phyloP scores from a whole-genome alignment of 1,140 invertebrate species.

The Oncopeltus fasciatus region DNA sequence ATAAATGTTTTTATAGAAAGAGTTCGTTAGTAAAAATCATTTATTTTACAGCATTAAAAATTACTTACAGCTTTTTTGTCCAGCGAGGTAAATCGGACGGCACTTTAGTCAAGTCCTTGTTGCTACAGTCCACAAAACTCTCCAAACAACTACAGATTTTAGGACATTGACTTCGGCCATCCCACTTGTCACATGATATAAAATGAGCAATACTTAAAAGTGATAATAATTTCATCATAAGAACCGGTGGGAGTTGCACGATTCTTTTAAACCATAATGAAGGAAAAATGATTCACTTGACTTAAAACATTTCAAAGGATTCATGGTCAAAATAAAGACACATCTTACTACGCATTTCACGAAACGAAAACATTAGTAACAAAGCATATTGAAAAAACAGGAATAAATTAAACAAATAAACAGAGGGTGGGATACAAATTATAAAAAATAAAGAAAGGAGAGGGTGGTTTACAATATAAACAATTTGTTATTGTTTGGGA shows the following conservation, averaged over 20 bases:
- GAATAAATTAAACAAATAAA: background rate
- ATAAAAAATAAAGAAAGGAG: background rate
- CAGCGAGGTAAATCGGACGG: slow-evolving; percentile 12
- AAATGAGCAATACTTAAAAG: background rate
- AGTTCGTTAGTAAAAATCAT: no score
- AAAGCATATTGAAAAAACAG: no score
- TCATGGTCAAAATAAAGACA: background rate
- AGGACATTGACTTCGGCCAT: slow-evolving; percentile 2
- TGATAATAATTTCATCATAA: slow-evolving; percentile 4
- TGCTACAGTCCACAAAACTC: slow-evolving; percentile 16
- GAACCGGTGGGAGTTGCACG: background rate
- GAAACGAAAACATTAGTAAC: no score
- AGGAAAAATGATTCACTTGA: background rate
- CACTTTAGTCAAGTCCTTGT: background rate
- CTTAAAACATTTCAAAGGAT: background rate
- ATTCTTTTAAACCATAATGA: background rate
- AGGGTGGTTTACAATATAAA: background rate
- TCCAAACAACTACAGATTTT: slow-evolving; percentile 13
- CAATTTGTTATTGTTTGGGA: background rate
- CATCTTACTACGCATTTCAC: no score
- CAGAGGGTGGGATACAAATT: background rate
- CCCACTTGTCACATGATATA: background rate
- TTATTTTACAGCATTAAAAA: no score
- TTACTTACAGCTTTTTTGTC: slow-evolving; percentile 16
- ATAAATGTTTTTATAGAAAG: no score